Base-by-base conservation (phyloP, 2,113 vertebrate species). In the Leptosomus discolor region DNA sequence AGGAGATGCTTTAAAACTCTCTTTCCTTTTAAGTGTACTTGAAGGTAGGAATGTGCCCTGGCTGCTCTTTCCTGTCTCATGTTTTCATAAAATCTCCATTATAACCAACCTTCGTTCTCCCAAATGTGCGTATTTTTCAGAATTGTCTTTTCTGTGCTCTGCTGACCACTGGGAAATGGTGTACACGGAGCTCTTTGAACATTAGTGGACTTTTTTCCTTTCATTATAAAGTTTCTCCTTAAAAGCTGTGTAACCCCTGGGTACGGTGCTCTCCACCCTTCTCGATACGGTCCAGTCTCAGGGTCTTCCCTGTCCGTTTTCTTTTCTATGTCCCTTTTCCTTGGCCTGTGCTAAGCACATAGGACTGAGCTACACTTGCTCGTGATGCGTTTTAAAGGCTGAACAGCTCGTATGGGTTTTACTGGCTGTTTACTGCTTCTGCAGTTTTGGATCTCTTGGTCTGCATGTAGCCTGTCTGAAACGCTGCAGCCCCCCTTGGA, bases 41-140 rank as follows among this genome's bases (percentile, higher is more conserved):
- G 69, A 86, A 78, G 79, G 91, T 22, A 94, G 67, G 95, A 89
- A 96, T 91, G 78, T 92, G 92, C 83, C 85, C 78, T 54, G 67
- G 85, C 88, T 97, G 94, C 94, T 96, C 90, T 96, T 96, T 94
- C 92, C 97, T 97, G 73, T 92, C 94, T 97, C 69, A 22, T 70
- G 75, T 94, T 92, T 95, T 93, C 90, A 88, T 90, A 78, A 91
- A 95, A 97, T 80, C 96, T 97, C 91, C 94, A 85, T 96, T 92
- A 91, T 86, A 94, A 92, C 94, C 96, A 95, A 80, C 92, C 81
- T 93, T 93, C 82, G 45, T 60, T 91, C 92, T 77, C 88, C 85
- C 23, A 77, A 87, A 69, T 23, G 80, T 81, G 57, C 20, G 19
- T 88, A 3, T 90, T 84, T 93, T 90, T 80, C 70, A 76, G 95